Evolutionary conservation across 2,113 vertebrate genomes (phyloP).

Genomic region (Eulacestoma nigropectus): DNA sequence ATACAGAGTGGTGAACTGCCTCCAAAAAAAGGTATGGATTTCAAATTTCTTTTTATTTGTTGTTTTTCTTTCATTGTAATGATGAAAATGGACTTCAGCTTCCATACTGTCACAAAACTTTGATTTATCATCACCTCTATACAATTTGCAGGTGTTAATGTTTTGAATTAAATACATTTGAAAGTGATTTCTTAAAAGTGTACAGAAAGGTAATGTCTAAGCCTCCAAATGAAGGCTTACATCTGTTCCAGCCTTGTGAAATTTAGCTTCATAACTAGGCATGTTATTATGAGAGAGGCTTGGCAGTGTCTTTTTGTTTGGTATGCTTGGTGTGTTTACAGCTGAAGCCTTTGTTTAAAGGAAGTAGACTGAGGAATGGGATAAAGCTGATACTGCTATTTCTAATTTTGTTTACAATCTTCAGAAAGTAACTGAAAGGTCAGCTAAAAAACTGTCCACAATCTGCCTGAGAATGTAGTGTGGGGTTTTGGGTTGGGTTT

Average conservation of each 20-base stretch:
- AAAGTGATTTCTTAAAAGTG: background rate
- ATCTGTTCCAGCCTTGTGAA: background rate
- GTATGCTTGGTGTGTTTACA: background rate
- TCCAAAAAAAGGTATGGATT: conserved; percentile 74
- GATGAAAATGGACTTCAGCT: background rate
- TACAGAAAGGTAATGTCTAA: background rate
- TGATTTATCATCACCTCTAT: rapidly evolving
- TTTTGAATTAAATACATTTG: background rate
- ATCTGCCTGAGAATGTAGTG: background rate
- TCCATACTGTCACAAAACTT: background rate
- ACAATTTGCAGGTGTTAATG: background rate
- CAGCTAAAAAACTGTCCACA: background rate
- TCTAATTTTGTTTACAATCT: background rate
- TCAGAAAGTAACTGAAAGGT: background rate
- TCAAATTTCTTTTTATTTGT: background rate
- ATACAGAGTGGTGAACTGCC: conserved; percentile 78
- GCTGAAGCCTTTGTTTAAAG: conserved; percentile 6
- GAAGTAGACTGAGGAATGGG: background rate
- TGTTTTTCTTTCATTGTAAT: background rate
- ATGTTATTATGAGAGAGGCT: background rate
- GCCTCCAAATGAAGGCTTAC: background rate
- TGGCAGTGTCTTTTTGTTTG: background rate
- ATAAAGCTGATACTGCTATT: background rate
- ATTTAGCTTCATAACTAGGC: background rate
- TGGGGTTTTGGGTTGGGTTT: rapidly evolving